These are phyloP conservation scores for Hyperoplus lanceolatus DNA, from an alignment of 2,797 vertebrate genomes.

Conservation along the genomic window DNA sequence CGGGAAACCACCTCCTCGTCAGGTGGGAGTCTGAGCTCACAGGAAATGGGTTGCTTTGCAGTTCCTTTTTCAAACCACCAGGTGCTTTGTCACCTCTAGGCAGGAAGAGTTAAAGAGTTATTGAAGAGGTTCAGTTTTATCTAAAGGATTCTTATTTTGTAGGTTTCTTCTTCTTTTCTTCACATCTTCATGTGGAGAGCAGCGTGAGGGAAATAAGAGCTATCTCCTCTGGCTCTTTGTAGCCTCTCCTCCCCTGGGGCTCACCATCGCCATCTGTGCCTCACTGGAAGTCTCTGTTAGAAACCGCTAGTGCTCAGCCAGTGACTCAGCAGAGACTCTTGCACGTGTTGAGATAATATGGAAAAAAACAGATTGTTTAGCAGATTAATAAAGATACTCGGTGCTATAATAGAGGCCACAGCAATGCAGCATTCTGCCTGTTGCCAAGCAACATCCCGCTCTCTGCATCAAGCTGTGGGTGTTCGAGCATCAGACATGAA, in stretches of 20 bases:
- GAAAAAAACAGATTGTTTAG: constrained; percentile 74
- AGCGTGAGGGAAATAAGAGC: constrained; percentile 47
- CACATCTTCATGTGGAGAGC: constrained; percentile 65
- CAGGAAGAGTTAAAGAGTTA: neutral
- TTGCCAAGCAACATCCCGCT: constrained; percentile 78
- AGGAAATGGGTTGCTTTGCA: neutral
- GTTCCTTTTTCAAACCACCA: neutral
- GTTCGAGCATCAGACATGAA: constrained; percentile 59
- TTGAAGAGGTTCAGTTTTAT: neutral
- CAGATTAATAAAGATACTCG: constrained; percentile 74
- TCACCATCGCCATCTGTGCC: constrained; percentile 35
- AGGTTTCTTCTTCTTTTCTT: constrained; percentile 43
- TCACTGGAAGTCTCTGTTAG: constrained; percentile 46
- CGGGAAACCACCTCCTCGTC: constrained; percentile 91
- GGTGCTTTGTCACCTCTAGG: neutral
- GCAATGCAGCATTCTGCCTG: constrained; percentile 70
- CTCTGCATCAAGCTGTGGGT: constrained; percentile 59
- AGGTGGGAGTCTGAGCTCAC: constrained; percentile 59
- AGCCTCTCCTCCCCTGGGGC: constrained; percentile 5
- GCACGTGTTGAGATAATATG: constrained; percentile 67
- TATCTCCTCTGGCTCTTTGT: constrained; percentile 36
- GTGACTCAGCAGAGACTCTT: constrained; percentile 75
- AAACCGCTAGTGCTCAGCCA: constrained; percentile 54
- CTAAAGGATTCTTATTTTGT: neutral
- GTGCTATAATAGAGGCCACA: constrained; percentile 63